These are phyloP conservation scores for Dysidea cf. avara DNA, from an alignment of 37 sponge, comb jelly and placozoan species.

Conservation along the genomic window DNA sequence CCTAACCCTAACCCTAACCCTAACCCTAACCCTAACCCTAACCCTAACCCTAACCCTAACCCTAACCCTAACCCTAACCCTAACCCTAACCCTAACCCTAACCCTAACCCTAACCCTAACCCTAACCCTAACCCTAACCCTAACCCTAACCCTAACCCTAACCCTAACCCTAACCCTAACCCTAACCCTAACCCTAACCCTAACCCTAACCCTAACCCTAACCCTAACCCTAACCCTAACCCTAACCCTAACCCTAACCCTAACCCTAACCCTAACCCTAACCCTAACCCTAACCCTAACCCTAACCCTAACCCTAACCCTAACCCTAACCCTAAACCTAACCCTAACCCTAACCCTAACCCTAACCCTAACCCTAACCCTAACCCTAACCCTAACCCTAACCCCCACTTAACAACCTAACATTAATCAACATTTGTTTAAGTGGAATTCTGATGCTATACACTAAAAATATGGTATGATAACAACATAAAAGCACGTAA, in stretches of 20 bases:
- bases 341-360: conserved; percentile 6
- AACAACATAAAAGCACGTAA: too few species aligned
- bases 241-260: conserved; percentile 7
- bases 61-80: conserved; percentile 7
- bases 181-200: conserved; percentile 7
- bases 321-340: conserved; percentile 4
- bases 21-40: conserved; percentile 6
- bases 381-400: conserved; percentile 6
- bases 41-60: conserved; percentile 6
- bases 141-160: conserved; percentile 6
- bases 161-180: conserved; percentile 6
- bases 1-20: conserved; percentile 7
- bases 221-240: conserved; percentile 6
- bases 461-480: too few species aligned
- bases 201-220: conserved; percentile 6
- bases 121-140: conserved; percentile 7
- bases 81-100: conserved; percentile 6
- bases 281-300: conserved; percentile 6
- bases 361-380: conserved; percentile 7
- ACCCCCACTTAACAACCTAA: too few species aligned
- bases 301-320: conserved; percentile 7
- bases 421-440: too few species aligned
- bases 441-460: too few species aligned
- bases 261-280: conserved; percentile 6
- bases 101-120: conserved; percentile 6